A percentile compares a stretch with the other conserved stretches of the same genome.
Evolutionary conservation across 2,113 vertebrate genomes (phyloP).

Genomic region (Asarcornis scutulata): DNA sequence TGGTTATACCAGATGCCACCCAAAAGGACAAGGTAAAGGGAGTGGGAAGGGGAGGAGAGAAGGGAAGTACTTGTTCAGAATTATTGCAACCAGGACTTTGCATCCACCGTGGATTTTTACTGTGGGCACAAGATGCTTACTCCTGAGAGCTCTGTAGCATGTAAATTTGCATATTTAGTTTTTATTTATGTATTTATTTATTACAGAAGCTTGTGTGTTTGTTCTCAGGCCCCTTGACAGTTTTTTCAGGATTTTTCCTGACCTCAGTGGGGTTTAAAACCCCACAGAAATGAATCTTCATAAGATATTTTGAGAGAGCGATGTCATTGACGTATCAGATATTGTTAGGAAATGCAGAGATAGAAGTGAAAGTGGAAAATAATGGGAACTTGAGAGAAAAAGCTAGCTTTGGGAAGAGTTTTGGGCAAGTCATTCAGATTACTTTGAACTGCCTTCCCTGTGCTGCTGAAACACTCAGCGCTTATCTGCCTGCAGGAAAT

Average conservation of each 20-base stretch:
- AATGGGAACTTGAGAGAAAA: background rate
- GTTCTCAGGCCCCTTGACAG: background rate
- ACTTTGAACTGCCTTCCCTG: background rate
- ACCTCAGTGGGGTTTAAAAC: background rate
- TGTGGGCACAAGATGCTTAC: background rate
- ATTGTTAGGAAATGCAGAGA: background rate
- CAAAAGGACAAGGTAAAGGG: background rate
- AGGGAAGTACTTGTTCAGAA: background rate
- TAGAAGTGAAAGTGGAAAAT: background rate
- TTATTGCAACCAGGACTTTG: background rate
- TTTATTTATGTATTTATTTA: background rate
- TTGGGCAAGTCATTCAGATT: background rate
- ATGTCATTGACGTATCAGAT: background rate
- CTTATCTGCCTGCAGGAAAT: conserved; percentile 5
- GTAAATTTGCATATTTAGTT: background rate
- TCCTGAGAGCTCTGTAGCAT: background rate
- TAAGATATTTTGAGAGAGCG: background rate
- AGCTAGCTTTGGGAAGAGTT: background rate
- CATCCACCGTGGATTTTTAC: accelerated
- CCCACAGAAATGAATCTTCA: background rate
- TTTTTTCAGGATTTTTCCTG: background rate
- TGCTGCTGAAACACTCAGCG: background rate
- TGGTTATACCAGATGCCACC: background rate
- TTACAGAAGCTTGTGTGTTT: background rate
- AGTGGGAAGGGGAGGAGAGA: background rate